Evolutionary conservation across 2,797 vertebrate species (phyloP).

Genomic region (Ctenosaura bakeri): DNA sequence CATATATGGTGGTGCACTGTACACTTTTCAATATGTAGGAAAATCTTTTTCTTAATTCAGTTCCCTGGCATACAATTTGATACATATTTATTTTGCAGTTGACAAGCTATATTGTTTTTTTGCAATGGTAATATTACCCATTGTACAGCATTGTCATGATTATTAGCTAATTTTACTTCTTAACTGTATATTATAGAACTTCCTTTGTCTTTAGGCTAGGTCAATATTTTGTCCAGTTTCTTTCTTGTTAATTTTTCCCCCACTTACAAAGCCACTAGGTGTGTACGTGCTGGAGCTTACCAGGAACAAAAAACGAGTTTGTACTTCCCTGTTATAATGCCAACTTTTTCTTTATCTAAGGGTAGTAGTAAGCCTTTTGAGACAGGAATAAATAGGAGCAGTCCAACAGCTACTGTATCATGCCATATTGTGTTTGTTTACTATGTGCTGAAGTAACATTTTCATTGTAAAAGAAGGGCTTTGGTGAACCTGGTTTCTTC

Average conservation of each 20-base stretch:
- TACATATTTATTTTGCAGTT: background rate
- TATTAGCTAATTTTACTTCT: background rate
- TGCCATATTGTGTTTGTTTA: background rate
- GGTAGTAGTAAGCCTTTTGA: background rate
- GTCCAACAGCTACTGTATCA: background rate
- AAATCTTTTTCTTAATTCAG: background rate
- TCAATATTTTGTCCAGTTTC: background rate
- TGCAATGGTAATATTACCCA: background rate
- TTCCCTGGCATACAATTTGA: background rate
- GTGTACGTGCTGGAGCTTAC: background rate
- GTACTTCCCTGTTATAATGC: background rate
- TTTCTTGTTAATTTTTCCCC: background rate
- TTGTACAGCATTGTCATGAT: background rate
- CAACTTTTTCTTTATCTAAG: background rate
- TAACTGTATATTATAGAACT: background rate
- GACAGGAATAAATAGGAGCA: background rate
- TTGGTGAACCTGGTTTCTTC: background rate
- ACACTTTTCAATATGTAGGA: background rate
- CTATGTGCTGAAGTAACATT: background rate
- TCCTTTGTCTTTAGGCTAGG: background rate
- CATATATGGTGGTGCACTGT: too few relatives aligned
- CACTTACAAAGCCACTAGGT: too few relatives aligned
- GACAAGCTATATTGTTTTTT: background rate
- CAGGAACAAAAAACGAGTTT: background rate
- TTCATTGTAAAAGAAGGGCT: background rate